Evolutionary conservation across 2,888 invertebrate species (phyloP).

Genomic region (Ephialtes manifestator): DNA sequence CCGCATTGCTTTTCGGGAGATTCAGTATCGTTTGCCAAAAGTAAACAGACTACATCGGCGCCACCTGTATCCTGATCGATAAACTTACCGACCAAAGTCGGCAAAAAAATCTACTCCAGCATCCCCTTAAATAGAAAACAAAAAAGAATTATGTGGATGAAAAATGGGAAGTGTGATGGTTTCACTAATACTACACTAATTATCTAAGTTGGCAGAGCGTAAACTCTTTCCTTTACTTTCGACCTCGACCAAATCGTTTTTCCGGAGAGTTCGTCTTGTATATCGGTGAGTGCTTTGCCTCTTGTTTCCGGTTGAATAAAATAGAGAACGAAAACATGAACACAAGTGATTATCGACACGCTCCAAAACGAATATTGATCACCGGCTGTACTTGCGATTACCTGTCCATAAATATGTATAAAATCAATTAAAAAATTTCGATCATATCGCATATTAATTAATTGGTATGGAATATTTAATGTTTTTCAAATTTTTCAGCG

Average conservation of each 20-base stretch:
- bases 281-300: conserved; percentile 63
- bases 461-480: not conserved
- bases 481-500: not conserved
- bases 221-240: conserved; percentile 8
- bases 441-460: not conserved
- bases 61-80: too few species aligned
- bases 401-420: conserved; percentile 50
- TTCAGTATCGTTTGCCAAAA: too few species aligned
- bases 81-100: too few species aligned
- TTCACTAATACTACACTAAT: not conserved
- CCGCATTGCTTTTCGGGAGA: too few species aligned
- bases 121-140: not conserved
- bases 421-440: not conserved
- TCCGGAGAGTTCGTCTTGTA: conserved; percentile 49
- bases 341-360: conserved; percentile 56
- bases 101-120: too few species aligned
- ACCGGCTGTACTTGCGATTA: conserved; percentile 58
- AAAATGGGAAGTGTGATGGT: not conserved
- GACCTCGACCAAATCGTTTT: not conserved
- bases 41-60: too few species aligned
- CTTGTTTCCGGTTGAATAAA: conserved; percentile 67
- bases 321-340: conserved; percentile 53
- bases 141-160: not conserved
- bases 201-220: not conserved
- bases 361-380: conserved; percentile 68